Conservation (phyloP, 2,113 vertebrate species). For the Tragelaphus scriptus region DNA sequence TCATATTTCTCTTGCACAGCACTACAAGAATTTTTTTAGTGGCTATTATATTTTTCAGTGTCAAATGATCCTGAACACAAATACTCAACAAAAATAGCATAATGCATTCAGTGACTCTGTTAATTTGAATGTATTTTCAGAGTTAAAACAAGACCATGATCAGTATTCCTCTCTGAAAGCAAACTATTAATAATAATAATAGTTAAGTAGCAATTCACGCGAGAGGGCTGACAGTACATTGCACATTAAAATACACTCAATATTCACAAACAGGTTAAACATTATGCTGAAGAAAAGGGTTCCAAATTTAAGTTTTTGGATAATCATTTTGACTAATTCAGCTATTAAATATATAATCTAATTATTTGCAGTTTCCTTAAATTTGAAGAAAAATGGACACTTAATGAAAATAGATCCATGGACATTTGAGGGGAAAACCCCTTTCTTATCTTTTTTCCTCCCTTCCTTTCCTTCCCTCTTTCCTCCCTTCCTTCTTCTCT, state of each 20-base stretch:
- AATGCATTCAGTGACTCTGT: constrained; percentile 71
- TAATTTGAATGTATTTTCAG: constrained; percentile 74
- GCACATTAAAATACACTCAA: constrained; percentile 30
- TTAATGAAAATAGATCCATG: neutral
- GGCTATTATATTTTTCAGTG: neutral
- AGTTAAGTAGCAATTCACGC: constrained; percentile 52
- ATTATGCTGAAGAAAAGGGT: constrained; percentile 66
- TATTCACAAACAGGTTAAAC: constrained; percentile 67
- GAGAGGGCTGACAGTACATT: neutral
- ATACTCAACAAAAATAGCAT: constrained; percentile 71
- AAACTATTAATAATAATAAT: constrained; percentile 51
- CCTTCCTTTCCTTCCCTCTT: neutral
- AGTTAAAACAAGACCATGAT: constrained; percentile 72
- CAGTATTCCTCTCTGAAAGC: constrained; percentile 68
- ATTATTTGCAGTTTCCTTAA: neutral
- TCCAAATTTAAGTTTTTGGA: constrained; percentile 50
- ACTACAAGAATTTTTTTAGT: neutral
- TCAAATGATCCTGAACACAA: neutral
- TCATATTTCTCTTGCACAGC: neutral
- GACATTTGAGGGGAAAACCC: neutral
- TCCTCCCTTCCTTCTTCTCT: neutral
- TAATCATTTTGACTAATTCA: neutral
- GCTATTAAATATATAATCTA: neutral
- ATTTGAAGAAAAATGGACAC: neutral
- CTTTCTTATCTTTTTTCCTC: too few relatives aligned